Percentiles rank a stretch among this genome's conserved stretches.
phyloP scores from a whole-genome alignment of 2,113 vertebrate genomes.

The Corydoras sp. region DNA sequence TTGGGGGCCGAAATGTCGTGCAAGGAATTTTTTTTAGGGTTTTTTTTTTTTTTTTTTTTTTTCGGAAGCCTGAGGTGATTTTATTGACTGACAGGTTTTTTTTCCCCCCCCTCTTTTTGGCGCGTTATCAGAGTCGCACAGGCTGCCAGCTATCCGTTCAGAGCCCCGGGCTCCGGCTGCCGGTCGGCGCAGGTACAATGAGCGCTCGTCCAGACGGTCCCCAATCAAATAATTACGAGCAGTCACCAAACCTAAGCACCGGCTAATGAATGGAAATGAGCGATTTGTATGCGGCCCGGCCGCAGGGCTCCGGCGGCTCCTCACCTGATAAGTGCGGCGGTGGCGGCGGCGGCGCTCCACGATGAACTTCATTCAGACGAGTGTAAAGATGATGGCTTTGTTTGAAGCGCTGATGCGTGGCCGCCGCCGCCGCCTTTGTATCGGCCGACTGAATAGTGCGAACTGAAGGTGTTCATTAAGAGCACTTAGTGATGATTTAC shows the following conservation, averaged over 20 bases:
- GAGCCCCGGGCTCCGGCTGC: slow-evolving; percentile 32
- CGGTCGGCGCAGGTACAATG: slow-evolving; percentile 42
- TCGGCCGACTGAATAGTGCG: slow-evolving; percentile 29
- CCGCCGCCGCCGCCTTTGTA: slow-evolving; percentile 23
- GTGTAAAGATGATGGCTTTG: slow-evolving; percentile 36
- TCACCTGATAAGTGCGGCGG: slow-evolving; percentile 42
- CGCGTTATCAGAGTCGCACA: slow-evolving; percentile 44
- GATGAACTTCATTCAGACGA: slow-evolving; percentile 43
- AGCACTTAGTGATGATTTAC: slow-evolving; percentile 39
- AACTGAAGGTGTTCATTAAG: slow-evolving; percentile 35
- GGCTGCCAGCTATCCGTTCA: slow-evolving; percentile 38
- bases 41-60: too few relatives aligned
- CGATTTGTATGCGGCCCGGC: slow-evolving; percentile 45
- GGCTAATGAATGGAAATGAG: slow-evolving; percentile 49
- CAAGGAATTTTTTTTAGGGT: neutral
- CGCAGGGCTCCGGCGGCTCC: slow-evolving; percentile 29
- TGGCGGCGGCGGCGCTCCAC: slow-evolving; percentile 21
- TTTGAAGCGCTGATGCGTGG: slow-evolving; percentile 36
- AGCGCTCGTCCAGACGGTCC: slow-evolving; percentile 31
- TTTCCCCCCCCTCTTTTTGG: neutral
- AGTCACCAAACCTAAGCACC: slow-evolving; percentile 37
- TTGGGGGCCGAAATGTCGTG: too few relatives aligned
- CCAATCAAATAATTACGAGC: slow-evolving; percentile 48
- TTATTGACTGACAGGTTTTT: neutral
- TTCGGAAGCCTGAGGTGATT: slow-evolving; percentile 25